Evolutionary conservation across 1,140 invertebrate species (phyloP).

Genomic region (Mylabris phalerata): DNA sequence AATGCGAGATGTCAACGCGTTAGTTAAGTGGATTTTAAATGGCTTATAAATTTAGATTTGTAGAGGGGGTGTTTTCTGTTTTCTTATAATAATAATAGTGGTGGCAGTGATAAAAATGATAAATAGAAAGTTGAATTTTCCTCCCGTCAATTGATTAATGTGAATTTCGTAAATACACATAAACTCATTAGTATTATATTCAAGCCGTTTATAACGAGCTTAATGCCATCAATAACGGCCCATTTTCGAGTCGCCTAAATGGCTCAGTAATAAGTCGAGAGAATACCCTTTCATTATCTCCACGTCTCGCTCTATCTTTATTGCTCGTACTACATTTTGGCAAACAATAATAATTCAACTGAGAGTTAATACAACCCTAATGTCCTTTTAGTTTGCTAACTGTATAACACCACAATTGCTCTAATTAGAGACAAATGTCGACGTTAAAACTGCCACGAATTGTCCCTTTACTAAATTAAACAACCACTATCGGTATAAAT

Average conservation of each 20-base stretch:
- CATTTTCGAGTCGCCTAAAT: slow-evolving; percentile 10
- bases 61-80: too few relatives aligned
- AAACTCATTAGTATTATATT: too few relatives aligned
- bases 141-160: too few relatives aligned
- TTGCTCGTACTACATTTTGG: slow-evolving; percentile 1
- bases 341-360: background rate
- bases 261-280: slow-evolving; percentile 13
- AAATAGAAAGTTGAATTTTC: too few relatives aligned
- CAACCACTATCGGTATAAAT: too few relatives aligned
- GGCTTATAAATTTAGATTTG: slow-evolving; percentile 6
- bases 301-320: too few relatives aligned
- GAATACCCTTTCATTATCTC: too few relatives aligned
- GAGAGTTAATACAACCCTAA: slow-evolving; percentile 25
- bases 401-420: slow-evolving; percentile 25
- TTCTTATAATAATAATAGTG: too few relatives aligned
- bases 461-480: too few relatives aligned
- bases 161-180: too few relatives aligned
- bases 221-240: slow-evolving; percentile 7
- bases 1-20: slow-evolving; percentile 14
- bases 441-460: slow-evolving; percentile 10
- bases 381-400: slow-evolving; percentile 20
- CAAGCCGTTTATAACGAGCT: too few relatives aligned
- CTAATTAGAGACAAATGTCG: slow-evolving; percentile 33
- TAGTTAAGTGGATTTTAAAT: slow-evolving; percentile 30
- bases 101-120: too few relatives aligned